Conservation (phyloP, 2,888 invertebrate genomes). For the Acrobasis consociella region DNA sequence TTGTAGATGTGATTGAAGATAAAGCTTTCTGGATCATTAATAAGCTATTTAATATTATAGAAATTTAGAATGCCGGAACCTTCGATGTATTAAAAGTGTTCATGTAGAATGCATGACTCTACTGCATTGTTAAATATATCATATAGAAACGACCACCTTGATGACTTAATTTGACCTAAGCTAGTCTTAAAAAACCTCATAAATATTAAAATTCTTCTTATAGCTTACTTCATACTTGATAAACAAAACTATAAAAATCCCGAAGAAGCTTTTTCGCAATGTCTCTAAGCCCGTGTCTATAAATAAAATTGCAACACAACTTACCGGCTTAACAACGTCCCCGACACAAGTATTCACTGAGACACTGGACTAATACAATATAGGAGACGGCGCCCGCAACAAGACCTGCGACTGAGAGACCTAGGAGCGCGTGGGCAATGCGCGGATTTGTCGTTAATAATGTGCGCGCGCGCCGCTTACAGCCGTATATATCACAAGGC, state of each 20-base stretch:
- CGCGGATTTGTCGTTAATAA: constrained; percentile 65
- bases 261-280: constrained; percentile 7
- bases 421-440: constrained; percentile 53
- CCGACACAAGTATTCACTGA: constrained; percentile 52
- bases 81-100: too few relatives aligned
- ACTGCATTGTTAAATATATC: too few relatives aligned
- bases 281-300: constrained; percentile 1
- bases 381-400: constrained; percentile 43
- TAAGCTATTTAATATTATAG: too few relatives aligned
- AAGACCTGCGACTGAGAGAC: constrained; percentile 40
- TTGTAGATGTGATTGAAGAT: too few relatives aligned
- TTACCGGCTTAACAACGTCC: constrained; percentile 50
- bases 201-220: too few relatives aligned
- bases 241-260: not conserved
- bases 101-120: too few relatives aligned
- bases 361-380: constrained; percentile 50
- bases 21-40: too few relatives aligned
- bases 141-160: too few relatives aligned
- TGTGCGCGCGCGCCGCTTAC: constrained; percentile 69
- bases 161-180: too few relatives aligned
- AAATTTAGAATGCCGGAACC: too few relatives aligned
- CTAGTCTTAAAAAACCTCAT: too few relatives aligned
- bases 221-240: not conserved
- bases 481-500: constrained; percentile 65
- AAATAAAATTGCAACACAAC: constrained; percentile 34